A percentile compares a stretch with the other conserved stretches of the same genome.
phyloP scores from a whole-genome alignment of 2,113 vertebrate genomes.

The Brevimyrus niger region DNA sequence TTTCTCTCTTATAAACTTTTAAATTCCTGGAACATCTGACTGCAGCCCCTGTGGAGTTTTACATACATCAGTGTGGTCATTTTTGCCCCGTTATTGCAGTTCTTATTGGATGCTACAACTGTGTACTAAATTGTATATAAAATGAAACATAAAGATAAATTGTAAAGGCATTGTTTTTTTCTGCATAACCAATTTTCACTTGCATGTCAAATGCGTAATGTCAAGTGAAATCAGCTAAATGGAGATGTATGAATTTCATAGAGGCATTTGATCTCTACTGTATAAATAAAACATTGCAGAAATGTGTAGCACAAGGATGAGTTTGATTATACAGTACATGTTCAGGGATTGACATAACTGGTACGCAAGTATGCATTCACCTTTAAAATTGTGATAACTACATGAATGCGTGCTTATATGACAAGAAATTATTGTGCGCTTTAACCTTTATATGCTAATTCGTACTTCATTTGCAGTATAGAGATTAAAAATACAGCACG shows the following conservation, averaged over 20 bases:
- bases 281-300: conserved; percentile 20
- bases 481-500: too few species aligned
- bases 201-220: not conserved
- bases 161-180: not conserved
- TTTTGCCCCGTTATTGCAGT: not conserved
- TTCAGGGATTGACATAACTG: too few species aligned
- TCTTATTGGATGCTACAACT: not conserved
- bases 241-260: conserved; percentile 9
- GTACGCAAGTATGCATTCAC: too few species aligned
- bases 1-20: not conserved
- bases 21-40: not conserved
- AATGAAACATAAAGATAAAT: not conserved
- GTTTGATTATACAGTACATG: not conserved
- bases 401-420: too few species aligned
- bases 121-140: not conserved
- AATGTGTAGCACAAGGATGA: not conserved
- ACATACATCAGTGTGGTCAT: not conserved
- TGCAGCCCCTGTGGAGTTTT: not conserved
- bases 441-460: too few species aligned
- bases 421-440: too few species aligned
- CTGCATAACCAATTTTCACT: not conserved
- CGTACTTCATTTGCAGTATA: too few species aligned
- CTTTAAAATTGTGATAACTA: too few species aligned
- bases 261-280: not conserved
- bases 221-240: not conserved